Evolutionary conservation across 2,113 vertebrate species (phyloP), one percentile per base, ranked within the genome.

Genomic region (Gymnogyps californianus): DNA sequence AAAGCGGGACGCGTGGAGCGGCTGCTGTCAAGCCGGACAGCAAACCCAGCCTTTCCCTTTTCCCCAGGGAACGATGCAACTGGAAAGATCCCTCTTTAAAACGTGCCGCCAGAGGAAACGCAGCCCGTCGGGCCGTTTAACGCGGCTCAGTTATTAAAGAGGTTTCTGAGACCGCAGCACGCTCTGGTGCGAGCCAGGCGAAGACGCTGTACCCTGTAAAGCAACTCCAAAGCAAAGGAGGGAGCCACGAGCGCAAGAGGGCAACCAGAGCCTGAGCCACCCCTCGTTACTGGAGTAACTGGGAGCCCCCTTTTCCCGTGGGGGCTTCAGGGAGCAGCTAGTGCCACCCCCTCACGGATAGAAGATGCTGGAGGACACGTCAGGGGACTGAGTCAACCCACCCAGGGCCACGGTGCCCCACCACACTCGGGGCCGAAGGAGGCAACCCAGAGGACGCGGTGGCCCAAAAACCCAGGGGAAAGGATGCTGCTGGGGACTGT

Each of bases 1-100:
- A 13, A 40, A 79, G 31, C 1, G 1, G 46, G 20, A 34, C 7
- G 6, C 1, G 0, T 0, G 0, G 32, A 57, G 25, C 0, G 0
- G 46, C 36, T 62, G 57, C 49, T 88, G 32, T 52, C 61, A 38
- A 62, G 34, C 8, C 0, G 0, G 36, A 16, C 58, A 29, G 40
- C 44, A 42, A 74, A 28, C 13, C 61, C 78, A 64, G 57, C 17
- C 13, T 12, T 36, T 14, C 13, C 26, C n/a, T 51, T n/a, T 13
- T 6, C 17, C 24, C 38, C 17, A 49, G 15, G 24, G 54, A 83
- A 69, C 1, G 49, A 34, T 9, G 9, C 26, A 49, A 51, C 15
- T 25, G 49, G 44, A 28, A 58, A 58, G 34, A 36, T 4, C 20
- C 10, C 61, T 25, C 42, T n/a, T n/a, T 26, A 22, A 76, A 82